phyloP scores from a whole-genome alignment of 2,797 vertebrate species.

The Cryptoprocta ferox region DNA sequence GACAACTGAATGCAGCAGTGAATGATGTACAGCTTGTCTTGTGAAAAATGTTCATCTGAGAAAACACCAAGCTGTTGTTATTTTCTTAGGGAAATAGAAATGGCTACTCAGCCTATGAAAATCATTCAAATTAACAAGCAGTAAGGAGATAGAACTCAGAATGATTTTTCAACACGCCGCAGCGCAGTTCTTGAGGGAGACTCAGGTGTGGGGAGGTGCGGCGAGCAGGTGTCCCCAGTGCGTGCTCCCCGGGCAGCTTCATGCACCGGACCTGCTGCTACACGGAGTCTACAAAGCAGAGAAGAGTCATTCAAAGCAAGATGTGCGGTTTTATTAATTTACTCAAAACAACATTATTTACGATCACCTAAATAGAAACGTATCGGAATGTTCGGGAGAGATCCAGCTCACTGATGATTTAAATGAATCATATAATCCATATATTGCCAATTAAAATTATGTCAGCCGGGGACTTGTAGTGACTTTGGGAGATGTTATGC shows the following conservation, averaged over 20 bases:
- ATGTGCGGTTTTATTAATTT: background rate
- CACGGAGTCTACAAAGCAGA: too few species aligned
- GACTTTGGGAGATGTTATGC: background rate
- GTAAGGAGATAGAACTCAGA: background rate
- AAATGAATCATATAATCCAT: background rate
- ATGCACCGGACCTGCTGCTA: fast-evolving
- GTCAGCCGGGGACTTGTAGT: background rate
- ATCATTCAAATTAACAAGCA: background rate
- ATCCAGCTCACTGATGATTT: background rate
- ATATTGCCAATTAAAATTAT: background rate
- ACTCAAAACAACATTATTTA: background rate
- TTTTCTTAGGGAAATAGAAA: background rate
- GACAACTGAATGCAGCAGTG: background rate
- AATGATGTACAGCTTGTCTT: background rate
- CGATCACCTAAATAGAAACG: background rate
- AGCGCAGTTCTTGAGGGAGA: background rate
- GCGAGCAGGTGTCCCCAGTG: fast-evolving
- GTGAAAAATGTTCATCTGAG: background rate
- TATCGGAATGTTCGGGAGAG: background rate
- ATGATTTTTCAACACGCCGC: background rate
- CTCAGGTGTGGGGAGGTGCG: fast-evolving
- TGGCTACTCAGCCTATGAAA: background rate
- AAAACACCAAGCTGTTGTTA: background rate
- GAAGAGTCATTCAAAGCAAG: background rate
- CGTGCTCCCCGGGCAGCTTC: background rate